Base-by-base conservation (phyloP, 2,113 vertebrate species). In the Hystrix cristata region DNA sequence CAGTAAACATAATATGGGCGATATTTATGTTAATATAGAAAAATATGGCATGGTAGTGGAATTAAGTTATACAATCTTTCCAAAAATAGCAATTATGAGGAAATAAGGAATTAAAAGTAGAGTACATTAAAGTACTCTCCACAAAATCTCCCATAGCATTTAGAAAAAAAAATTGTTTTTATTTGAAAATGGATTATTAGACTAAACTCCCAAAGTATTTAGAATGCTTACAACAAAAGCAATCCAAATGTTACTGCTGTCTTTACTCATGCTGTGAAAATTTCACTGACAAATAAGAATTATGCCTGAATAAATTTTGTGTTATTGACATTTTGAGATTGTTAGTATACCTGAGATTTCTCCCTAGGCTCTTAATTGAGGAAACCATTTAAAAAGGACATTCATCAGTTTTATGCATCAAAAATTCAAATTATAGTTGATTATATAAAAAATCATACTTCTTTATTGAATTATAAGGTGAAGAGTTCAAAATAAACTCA, bases 121-220 rank as follows among this genome's bases (percentile, higher is more conserved):
- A 69, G 13, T 38, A 13, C 29, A 74, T 25, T 18, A 69, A 71
- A 87, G 5, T 62, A 11, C 13, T 3, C 19, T 43, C 14, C 19
- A 57, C 3, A 65, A 6, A 34, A 25, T 12, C 34, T 7, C 86
- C 15, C 3, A 34, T 51, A 86, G 67, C 76, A 87, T 46, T 83
- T 55, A 31, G 5, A 82, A 91, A 76, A 62, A 3, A 82, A 91
- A 76, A 62, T 86, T 90, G 48, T 76, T 91, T 94, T 76, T 62
- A 67, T 87, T 71, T 94, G 29, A 82, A 92, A 93, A 59, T 65
- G 1, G 27, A 65, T 38, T 93, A 38, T 71, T 60, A 83, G 3
- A 67, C 10, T 86, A 38, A 94, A 71, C 4, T 27, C n/a, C 6
- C 69, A 79, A 87, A 38, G 5, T 71, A 7, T 25, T 43, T 31